Percentiles rank a stretch among this genome's conserved stretches.
These are phyloP conservation scores for Brachionus rotundiformis DNA, from an alignment of 1,140 invertebrate genomes.

Conservation along the genomic window DNA sequence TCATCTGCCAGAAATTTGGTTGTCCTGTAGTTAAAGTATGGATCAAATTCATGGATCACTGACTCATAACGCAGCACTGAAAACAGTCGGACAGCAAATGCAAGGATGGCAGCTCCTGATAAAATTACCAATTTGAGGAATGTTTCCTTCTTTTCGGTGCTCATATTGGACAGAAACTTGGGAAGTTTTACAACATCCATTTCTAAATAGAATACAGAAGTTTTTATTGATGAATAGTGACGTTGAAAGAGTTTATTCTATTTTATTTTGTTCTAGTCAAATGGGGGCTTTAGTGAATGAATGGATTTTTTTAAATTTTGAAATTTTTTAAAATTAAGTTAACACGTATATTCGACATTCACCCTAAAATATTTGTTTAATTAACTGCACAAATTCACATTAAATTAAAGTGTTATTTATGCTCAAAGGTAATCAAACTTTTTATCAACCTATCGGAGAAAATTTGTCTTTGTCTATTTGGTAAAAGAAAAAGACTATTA, in stretches of 20 bases:
- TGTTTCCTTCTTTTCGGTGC: conserved; percentile 89
- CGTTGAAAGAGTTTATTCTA: conserved; percentile 27
- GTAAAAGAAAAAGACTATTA: too few species aligned
- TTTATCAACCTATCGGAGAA: background rate
- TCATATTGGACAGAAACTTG: conserved; percentile 64
- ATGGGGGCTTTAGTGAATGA: conserved; percentile 12
- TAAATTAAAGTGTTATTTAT: too few species aligned
- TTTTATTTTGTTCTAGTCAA: background rate
- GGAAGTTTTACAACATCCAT: conserved; percentile 50
- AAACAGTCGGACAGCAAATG: conserved; percentile 89
- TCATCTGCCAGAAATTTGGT: conserved; percentile 90
- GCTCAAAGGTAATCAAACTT: background rate
- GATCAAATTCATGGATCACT: conserved; percentile 98
- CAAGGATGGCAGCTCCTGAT: conserved; percentile 84
- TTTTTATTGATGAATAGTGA: background rate
- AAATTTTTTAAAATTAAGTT: conserved; percentile 37
- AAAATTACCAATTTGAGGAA: conserved; percentile 86
- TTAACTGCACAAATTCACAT: background rate
- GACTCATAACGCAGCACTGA: conserved; percentile 95
- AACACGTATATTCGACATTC: conserved; percentile 44
- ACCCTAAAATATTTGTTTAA: background rate
- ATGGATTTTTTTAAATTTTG: conserved; percentile 21
- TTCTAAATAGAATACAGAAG: background rate
- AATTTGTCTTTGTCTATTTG: conserved; percentile 5
- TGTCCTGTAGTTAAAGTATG: conserved; percentile 96